Evolutionary conservation across 2,113 vertebrate genomes (phyloP).

Genomic region (Entomyzon cyanotis): DNA sequence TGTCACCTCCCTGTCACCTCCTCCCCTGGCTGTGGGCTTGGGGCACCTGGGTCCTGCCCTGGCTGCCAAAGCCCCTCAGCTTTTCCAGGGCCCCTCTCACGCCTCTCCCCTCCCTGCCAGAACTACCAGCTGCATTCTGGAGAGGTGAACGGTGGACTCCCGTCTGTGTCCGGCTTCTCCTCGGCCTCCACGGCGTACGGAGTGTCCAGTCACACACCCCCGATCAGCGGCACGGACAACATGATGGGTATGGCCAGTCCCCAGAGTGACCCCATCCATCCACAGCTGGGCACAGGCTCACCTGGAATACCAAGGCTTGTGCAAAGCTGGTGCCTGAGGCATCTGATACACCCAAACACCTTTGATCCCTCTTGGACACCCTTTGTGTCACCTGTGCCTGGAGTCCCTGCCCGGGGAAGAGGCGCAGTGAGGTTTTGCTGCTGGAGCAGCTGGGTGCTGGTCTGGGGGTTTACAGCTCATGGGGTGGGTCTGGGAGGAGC

Average conservation of each 20-base stretch:
- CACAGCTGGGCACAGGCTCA: background rate
- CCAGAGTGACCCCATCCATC: rapidly evolving
- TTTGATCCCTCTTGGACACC: background rate
- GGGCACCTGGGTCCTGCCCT: background rate
- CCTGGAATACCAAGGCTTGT: background rate
- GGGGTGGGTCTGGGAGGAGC: background rate
- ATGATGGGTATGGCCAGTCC: slow-evolving; percentile 81
- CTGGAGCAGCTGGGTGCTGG: background rate
- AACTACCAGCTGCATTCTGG: slow-evolving; percentile 91
- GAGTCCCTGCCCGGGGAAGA: background rate
- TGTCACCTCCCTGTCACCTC: background rate
- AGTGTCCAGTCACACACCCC: slow-evolving; percentile 88
- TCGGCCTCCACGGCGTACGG: slow-evolving; percentile 80
- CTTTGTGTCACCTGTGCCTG: background rate
- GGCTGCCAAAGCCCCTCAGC: background rate
- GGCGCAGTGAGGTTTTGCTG: background rate
- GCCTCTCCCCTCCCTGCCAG: slow-evolving; percentile 70
- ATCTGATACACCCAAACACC: background rate
- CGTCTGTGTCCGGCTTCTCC: slow-evolving; percentile 83
- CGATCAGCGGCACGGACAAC: slow-evolving; percentile 85
- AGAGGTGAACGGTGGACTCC: slow-evolving; percentile 87
- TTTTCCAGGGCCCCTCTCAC: slow-evolving; percentile 9
- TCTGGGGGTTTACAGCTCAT: background rate
- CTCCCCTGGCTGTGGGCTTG: rapidly evolving
- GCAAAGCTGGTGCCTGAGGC: background rate